Base-by-base conservation (phyloP, 2,797 vertebrate species). In the Lepus townsendii region DNA sequence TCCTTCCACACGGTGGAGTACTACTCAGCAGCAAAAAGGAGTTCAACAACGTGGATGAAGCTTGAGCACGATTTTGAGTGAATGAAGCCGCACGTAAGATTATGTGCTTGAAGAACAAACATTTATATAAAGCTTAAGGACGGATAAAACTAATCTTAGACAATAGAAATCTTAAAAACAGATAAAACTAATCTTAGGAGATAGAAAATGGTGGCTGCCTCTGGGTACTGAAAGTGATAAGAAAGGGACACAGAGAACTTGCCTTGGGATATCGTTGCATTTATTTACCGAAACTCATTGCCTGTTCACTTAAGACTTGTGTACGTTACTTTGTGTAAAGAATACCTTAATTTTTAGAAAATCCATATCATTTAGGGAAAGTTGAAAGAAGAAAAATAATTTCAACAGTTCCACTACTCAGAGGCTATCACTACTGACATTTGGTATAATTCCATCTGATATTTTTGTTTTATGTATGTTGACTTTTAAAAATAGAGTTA, bases 1-100 rank as follows among this genome's bases (percentile, higher is more conserved):
- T 80, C 62, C 9, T 91, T 26, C 35, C 47, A 42, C 26, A 72
- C 16, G n/a, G 2, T 26, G 47, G 62, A 88, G 76, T 72, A 83
- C 9, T 20, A 66, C 8, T 35, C 7, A 76, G 79, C 2, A 50
- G 30, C 47, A 65, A 84, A 68, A 80, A 93, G 20, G 35, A 91
- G 72, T 54, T 12, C 7, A 60, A 35, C 27, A 76, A 60, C 10
- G 77, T 91, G 22, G 57, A 30, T 79, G 30, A 24, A 50, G 57
- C 68, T 73, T 69, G 14, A 20, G 17, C 66, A 35, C 19, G 79
- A 26, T 93, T 93, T 92, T 84, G 60, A 19, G 7, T 82, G n/a
- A 91, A 93, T 24, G n/a, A 80, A 85, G 35, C 5, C 54, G 42
- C 57, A 52, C 72, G 72, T 47, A 95, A 82, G 20, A 80, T 76